These are phyloP conservation scores for Diplodus sargus DNA, from an alignment of 2,797 vertebrate species.

Conservation along the genomic window DNA sequence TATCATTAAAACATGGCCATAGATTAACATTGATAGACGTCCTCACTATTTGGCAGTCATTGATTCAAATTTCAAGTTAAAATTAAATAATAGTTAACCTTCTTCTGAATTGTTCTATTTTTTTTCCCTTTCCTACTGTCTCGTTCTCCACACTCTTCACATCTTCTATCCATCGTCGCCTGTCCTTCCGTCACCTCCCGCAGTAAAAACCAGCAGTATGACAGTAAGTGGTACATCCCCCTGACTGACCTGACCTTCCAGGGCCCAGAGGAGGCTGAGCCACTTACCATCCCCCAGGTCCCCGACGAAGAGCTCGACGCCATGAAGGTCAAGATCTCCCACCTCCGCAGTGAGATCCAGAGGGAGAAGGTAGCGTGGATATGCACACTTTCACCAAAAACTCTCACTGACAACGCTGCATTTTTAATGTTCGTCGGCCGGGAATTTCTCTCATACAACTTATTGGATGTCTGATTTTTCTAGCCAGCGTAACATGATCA, in stretches of 20 bases:
- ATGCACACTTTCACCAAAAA: background rate
- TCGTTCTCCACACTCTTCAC: background rate
- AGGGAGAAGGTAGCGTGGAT: slow-evolving; percentile 90
- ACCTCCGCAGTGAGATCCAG: slow-evolving; percentile 96
- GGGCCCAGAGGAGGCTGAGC: slow-evolving; percentile 91
- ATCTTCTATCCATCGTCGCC: background rate
- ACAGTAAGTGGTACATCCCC: slow-evolving; percentile 98
- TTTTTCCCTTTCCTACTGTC: background rate
- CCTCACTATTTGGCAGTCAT: background rate
- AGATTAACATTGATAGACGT: background rate
- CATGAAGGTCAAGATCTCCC: slow-evolving; percentile 98
- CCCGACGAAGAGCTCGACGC: slow-evolving; percentile 95
- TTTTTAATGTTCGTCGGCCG: background rate
- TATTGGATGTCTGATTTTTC: background rate
- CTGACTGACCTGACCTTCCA: slow-evolving; percentile 96
- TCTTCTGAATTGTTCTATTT: background rate
- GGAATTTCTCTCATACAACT: background rate
- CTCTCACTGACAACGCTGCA: too few species aligned
- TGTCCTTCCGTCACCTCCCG: slow-evolving; percentile 10
- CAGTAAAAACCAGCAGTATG: slow-evolving; percentile 98
- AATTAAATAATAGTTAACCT: background rate
- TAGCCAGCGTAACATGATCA: background rate
- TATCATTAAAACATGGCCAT: background rate
- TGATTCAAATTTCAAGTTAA: background rate
- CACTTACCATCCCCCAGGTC: slow-evolving; percentile 90